Conservation (phyloP, 2,113 vertebrate species). For the Lucifuga dentata region DNA sequence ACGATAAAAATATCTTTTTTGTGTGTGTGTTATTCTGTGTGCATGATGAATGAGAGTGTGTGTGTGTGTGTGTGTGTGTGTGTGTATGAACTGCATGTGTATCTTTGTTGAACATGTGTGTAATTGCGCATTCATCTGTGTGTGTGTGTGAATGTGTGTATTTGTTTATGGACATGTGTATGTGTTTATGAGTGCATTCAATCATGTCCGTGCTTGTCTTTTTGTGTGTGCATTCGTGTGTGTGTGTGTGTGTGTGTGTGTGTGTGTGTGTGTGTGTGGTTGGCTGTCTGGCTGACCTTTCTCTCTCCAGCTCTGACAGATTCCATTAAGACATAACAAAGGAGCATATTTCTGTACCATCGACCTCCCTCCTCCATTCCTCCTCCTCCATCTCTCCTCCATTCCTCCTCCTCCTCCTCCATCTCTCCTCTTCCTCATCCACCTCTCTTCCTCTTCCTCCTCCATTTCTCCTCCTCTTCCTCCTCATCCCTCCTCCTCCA, state of each 20-base stretch:
- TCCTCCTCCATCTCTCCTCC: constrained; percentile 53
- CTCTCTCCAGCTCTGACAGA: constrained; percentile 57
- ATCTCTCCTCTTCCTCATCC: constrained; percentile 31
- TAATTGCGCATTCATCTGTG: too few relatives aligned
- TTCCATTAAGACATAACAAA: constrained; percentile 72
- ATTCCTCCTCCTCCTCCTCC: constrained; percentile 23
- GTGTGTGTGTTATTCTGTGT: too few relatives aligned
- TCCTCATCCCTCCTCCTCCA: too few relatives aligned
- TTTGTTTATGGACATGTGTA: not conserved
- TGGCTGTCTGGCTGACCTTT: constrained; percentile 65
- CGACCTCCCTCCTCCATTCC: constrained; percentile 18
- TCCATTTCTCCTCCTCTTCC: constrained; percentile 34
- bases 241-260: constrained; percentile 5
- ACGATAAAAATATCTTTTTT: too few relatives aligned
- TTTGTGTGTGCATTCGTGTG: not conserved
- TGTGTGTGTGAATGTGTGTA: too few relatives aligned
- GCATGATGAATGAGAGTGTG: too few relatives aligned
- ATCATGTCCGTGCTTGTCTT: too few relatives aligned
- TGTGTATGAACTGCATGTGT: not conserved
- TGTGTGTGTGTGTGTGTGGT: constrained; percentile 2
- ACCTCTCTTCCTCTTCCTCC: constrained; percentile 51
- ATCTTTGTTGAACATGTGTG: not conserved
- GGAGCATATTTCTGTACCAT: constrained; percentile 58
- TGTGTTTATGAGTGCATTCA: not conserved
- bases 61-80: not conserved